These are phyloP conservation scores for Eurois occulta DNA, from an alignment of 2,888 invertebrate genomes.

Conservation along the genomic window DNA sequence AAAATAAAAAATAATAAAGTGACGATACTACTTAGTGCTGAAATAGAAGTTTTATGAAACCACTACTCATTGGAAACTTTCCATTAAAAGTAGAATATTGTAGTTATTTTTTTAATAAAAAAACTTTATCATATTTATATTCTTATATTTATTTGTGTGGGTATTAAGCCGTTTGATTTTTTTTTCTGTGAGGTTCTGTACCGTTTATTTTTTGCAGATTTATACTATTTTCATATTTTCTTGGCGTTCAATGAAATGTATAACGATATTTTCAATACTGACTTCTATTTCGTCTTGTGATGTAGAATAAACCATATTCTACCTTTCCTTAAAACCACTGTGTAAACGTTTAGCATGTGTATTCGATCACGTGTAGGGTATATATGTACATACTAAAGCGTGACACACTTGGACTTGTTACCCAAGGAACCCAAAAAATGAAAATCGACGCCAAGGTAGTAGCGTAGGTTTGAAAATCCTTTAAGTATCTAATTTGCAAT, in stretches of 20 bases:
- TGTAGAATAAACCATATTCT: not conserved
- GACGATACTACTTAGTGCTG: constrained; percentile 36
- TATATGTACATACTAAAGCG: not conserved
- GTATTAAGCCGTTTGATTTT: not conserved
- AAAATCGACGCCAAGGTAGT: constrained; percentile 4
- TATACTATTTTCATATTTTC: not conserved
- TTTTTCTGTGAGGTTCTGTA: not conserved
- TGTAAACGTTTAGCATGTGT: not conserved
- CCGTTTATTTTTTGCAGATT: not conserved
- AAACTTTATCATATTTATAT: no score
- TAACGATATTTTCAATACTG: not conserved
- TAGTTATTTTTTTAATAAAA: not conserved
- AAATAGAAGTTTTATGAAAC: constrained; percentile 53
- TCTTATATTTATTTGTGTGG: not conserved
- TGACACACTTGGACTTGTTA: not conserved
- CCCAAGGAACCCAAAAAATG: constrained; percentile 39
- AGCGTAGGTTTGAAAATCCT: constrained; percentile 77
- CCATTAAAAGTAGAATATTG: constrained; percentile 30
- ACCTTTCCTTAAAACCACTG: not conserved
- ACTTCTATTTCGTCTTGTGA: not conserved
- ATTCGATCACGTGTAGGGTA: not conserved
- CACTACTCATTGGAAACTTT: constrained; percentile 48
- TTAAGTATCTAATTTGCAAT: constrained; percentile 86
- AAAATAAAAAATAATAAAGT: no score
- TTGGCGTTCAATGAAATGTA: not conserved